Base-by-base conservation (phyloP, 2,113 vertebrate species). In the Scomber colias region DNA sequence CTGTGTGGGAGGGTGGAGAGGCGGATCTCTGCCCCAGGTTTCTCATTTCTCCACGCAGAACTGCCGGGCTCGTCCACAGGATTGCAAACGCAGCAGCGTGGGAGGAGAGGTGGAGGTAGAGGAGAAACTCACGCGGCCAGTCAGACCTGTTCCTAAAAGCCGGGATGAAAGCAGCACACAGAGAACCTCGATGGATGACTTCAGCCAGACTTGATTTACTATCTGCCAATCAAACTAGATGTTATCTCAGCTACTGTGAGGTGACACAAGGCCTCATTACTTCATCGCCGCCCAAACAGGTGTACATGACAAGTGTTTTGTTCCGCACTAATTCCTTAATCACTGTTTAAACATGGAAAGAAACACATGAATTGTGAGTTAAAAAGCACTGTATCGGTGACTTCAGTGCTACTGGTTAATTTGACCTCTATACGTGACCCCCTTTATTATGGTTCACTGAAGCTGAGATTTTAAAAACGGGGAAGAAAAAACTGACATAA, bases 91-190 rank as follows among this genome's bases (percentile, higher is more conserved):
- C 62, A 11, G 67, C 56, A 53, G 82, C 48, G 85, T 86, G 78
- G 82, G 86, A 60, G 82, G 67, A 61, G 55, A 69, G 72, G 76
- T 17, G 27, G 59, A 56, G 55, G 81, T 21, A 59, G 16, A 30
- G 65, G 50, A 57, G 72, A 53, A 71, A 68, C 77, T 77, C 66
- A 12, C 75, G 0, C 11, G 30, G 70, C 91, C 81, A 13, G 91
- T 90, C 64, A 1, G 71, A 92, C 91, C 83, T 68, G 91, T 90
- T 82, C 2, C 48, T 51, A 7, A 27, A 79, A 75, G 40, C 19
- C 11, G 10, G 50, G 66, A 24, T 53, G 50, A 64, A 70, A 63
- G 80, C 55, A 44, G 31, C 56, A 21, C 24, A 71, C 31, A 4
- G 27, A 83, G 70, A 21, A 2, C 59, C n/a, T 16, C 3, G 14